Conservation (phyloP, 2,113 vertebrate genomes). For the Heliornis fulica region DNA sequence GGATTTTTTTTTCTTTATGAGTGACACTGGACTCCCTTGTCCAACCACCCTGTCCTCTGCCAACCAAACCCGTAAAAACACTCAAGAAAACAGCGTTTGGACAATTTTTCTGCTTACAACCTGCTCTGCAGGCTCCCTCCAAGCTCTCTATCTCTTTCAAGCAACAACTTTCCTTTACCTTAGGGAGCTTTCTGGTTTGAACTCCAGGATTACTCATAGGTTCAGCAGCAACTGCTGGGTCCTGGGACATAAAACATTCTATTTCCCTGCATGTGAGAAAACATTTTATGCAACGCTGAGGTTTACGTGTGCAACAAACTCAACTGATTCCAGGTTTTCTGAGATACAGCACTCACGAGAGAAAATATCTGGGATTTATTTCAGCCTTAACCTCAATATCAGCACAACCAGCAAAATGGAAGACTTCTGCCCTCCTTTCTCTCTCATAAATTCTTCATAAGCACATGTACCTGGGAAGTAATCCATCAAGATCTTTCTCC, state of each 20-base stretch:
- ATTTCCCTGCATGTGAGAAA: background rate
- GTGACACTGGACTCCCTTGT: background rate
- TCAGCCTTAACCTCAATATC: background rate
- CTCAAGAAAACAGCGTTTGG: background rate
- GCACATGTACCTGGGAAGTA: background rate
- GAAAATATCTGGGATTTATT: background rate
- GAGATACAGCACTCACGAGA: background rate
- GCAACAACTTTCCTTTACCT: background rate
- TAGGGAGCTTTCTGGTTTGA: background rate
- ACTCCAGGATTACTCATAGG: background rate
- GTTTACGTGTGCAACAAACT: background rate
- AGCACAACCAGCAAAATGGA: background rate
- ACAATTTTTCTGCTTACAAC: background rate
- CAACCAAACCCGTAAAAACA: background rate
- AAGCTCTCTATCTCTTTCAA: background rate
- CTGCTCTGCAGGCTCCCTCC: rapidly evolving
- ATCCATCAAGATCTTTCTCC: slow-evolving; percentile 5
- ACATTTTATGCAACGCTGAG: background rate
- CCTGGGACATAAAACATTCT: background rate
- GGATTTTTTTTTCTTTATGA: background rate
- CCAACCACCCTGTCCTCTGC: background rate
- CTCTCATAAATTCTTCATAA: slow-evolving; percentile 1
- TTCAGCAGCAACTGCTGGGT: background rate
- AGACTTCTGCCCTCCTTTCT: background rate
- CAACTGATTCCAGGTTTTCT: background rate